A percentile compares a stretch with the other conserved stretches of the same genome.
Conservation (phyloP, 2,797 vertebrate species). For the Heterohyrax brucei region DNA sequence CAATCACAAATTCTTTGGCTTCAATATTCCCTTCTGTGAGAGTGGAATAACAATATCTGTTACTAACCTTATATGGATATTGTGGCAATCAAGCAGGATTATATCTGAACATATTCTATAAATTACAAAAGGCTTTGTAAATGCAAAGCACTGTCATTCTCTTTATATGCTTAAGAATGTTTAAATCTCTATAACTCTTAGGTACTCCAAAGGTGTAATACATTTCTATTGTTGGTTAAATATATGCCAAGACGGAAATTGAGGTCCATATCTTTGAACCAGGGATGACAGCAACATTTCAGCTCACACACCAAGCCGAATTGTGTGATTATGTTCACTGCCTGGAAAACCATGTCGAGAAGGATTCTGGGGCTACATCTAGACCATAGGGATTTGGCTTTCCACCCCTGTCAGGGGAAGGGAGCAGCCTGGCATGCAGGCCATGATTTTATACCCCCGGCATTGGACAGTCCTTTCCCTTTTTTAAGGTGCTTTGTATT, state of each 20-base stretch:
- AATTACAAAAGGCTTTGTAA: constrained; percentile 41
- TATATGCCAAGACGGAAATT: neutral
- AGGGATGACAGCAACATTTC: neutral
- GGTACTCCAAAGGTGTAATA: neutral
- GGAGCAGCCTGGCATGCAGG: neutral
- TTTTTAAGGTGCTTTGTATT: neutral
- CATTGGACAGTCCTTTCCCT: neutral
- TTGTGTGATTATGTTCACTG: neutral
- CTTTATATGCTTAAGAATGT: neutral
- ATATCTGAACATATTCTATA: neutral
- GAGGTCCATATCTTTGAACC: neutral
- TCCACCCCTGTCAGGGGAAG: neutral
- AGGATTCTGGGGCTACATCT: neutral
- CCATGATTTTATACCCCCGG: neutral
- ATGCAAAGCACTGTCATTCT: neutral
- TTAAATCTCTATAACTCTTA: constrained; percentile 3
- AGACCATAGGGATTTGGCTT: neutral
- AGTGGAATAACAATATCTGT: neutral
- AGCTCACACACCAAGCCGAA: neutral
- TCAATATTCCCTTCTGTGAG: neutral
- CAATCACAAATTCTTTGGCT: neutral
- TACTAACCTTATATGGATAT: neutral
- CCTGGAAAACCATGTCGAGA: neutral
- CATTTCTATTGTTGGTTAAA: neutral
- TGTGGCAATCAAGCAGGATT: neutral